Evolutionary conservation across 92 coral and sea anemone species (phyloP), one percentile per base, ranked within the genome.

Genomic region (Phenganax stokvisi): DNA sequence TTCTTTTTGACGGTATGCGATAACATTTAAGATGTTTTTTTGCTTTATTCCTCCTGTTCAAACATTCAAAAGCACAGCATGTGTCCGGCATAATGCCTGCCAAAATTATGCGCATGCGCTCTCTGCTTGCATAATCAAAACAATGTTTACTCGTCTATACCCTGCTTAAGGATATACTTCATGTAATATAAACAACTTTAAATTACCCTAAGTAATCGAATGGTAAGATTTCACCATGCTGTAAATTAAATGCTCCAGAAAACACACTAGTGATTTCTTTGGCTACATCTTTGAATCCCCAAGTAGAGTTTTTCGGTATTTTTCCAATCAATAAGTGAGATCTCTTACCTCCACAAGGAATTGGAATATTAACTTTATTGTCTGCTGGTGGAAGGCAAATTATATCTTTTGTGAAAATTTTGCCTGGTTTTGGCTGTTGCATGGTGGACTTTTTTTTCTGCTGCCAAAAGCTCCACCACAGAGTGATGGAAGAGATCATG

Each of bases 121-220:
- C 2, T 56, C 60, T 10, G 9, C 16, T 10, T 15, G 60, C 60
- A 56, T 56, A 56, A 56, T 56, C 11, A 56, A 56, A 56, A 56
- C 16, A 56, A 56, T 10, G 60, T 56, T 2, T 56, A 56, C 60
- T 9, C 60, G 9, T 56, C 60, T 56, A 56, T 56, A 1, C 47
- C 47, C 47, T 37, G 7, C 55, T 20, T 11, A 30, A 0, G 31
- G 13, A 31, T 15, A 7, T 7, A 29, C 25, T 20, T 73, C 78
- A 31, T 8, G 7, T 54, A 7, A 44, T 7, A 16, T 12, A 6
- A 51, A 12, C 16, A 73, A 17, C 7, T 27, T n/a, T 56, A 61
- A 37, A 56, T 61, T 75, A 75, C 80, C 80, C 51, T 28, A 76
- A 56, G 62, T 55, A 76, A 37, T 76, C 67, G 56, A 76, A 76